Base-by-base conservation (phyloP, 2,888 invertebrate genomes). In the Flexamia atlantica region DNA sequence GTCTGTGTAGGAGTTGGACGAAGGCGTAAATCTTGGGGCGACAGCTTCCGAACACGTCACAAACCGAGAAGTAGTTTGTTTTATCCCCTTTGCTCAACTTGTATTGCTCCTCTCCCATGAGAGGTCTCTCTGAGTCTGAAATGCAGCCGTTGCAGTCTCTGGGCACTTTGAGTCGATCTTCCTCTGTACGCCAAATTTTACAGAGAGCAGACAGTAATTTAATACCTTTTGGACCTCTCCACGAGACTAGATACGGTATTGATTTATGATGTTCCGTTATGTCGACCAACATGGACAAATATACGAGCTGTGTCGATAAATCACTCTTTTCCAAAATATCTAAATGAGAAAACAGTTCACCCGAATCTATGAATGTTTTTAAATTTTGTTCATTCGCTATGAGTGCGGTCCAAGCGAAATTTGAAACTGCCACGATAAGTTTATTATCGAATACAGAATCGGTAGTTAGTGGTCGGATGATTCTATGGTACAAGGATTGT, bases 11-110 rank as follows among this genome's bases (percentile, higher is more conserved):
- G n/a, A 83, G 72, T 74, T 83, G 82, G 12, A 83, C 74, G 0
- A 83, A 12, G 14, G 82, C 82, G n/a, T 25, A 40, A 20, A 83
- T 74, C 60, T 83, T 83, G 4, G 82, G 82, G 20, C 82, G 72
- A n/a, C 30, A 20, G 25, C 82, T 83, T 17, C 82, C 53, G 12
- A 74, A 28, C n/a, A 83, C 25, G 25, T 83, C 82, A 12, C 53
- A 60, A 7, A 74, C 72, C 14, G 57, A 53, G 1, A 57, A n/a
- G n/a, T 28, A 17, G 1, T 20, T 30, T n/a, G 50, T 17, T 32
- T 79, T 50, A 14, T 40, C 20, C 12, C 5, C 9, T 30, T 53
- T 32, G 28, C 23, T 74, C 17, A 57, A n/a, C 23, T 25, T 74
- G 40, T 57, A 74, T 25, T 74, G 74, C 2, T 74, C 60, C 32